Evolutionary conservation across 64 coral and sea anemone species (phyloP).

Genomic region (Montipora foliosa): DNA sequence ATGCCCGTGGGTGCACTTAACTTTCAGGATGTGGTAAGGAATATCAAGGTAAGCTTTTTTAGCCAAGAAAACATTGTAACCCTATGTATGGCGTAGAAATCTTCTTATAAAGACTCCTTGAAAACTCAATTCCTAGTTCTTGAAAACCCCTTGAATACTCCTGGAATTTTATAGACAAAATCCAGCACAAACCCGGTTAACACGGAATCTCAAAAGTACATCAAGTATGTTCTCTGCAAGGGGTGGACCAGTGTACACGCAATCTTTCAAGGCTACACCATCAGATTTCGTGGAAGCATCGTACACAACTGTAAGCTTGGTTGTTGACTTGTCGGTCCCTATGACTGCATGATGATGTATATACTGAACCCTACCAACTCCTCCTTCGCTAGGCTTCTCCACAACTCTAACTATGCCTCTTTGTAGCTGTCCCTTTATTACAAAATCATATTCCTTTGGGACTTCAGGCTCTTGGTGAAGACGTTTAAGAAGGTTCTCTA

Average conservation of each 20-base stretch:
- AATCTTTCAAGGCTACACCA: conserved; percentile 42
- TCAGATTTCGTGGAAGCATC: conserved; percentile 44
- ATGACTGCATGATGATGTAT: conserved; percentile 57
- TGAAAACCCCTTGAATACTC: no score
- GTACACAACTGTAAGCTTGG: conserved; percentile 64
- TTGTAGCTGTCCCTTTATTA: conserved; percentile 37
- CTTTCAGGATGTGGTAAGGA: no score
- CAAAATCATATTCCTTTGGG: conserved; percentile 43
- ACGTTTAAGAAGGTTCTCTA: conserved; percentile 11
- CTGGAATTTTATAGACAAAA: no score
- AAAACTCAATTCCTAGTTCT: no score
- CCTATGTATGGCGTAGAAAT: no score
- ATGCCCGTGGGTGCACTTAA: no score
- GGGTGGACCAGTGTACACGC: conserved; percentile 37
- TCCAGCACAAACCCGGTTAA: no score
- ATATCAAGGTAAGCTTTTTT: no score
- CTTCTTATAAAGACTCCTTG: no score
- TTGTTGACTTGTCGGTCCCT: conserved; percentile 45
- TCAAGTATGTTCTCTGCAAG: conserved; percentile 59
- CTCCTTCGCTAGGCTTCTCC: background rate
- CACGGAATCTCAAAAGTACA: conserved; percentile 54
- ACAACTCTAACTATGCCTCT: conserved; percentile 56
- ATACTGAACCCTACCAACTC: conserved; percentile 44
- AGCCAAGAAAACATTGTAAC: no score
- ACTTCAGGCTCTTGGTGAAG: conserved; percentile 48